Base-by-base conservation (phyloP, 2,113 vertebrate species). In the Centropristis striata region DNA sequence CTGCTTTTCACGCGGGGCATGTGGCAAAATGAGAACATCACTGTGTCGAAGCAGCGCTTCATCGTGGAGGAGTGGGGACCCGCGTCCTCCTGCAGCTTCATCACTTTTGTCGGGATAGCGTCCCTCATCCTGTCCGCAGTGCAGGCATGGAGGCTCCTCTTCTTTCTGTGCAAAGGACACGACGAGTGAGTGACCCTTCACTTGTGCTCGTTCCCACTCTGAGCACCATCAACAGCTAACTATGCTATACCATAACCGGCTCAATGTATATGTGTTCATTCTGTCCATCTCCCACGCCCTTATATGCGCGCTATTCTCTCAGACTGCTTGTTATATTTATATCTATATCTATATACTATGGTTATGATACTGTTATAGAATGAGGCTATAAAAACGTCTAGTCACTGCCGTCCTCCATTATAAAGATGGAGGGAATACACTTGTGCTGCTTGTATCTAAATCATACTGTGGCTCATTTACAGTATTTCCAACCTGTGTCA, bases 21-120 rank as follows among this genome's bases (percentile, higher is more conserved):
- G 96, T 99, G 98, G 98, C 97, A 99, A 77, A 97, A 97, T 65
- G 97, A 97, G 94, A 99, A 99, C 96, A 95, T 97, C 92, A 98
- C 97, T 0, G 96, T 97, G 94, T 97, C 96, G 71, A 94, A 96
- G 90, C 96, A 97, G 93, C 96, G 97, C 89, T 98, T 99, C 95
- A 94, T 97, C 1, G 97, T 99, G 92, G 97, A 98, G 91, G 97
- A 99, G 92, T 99, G 98, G 98, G 98, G 98, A 71, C 95, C 97
- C 0, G 95, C 96, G 90, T 96, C 97, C 1, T 96, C 97, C 91
- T 99, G 98, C 95, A 97, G 96, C 92, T 99, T 98, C 94, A 93
- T 96, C 96, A 96, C 98, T 90, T 96, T 97, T 82, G 96, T 96
- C 70, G 94, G 96, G 67, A 95, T 99, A 77, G 96, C 97, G 16